Conservation (phyloP, 2,113 vertebrate genomes). For the Salvelinus sp. region DNA sequence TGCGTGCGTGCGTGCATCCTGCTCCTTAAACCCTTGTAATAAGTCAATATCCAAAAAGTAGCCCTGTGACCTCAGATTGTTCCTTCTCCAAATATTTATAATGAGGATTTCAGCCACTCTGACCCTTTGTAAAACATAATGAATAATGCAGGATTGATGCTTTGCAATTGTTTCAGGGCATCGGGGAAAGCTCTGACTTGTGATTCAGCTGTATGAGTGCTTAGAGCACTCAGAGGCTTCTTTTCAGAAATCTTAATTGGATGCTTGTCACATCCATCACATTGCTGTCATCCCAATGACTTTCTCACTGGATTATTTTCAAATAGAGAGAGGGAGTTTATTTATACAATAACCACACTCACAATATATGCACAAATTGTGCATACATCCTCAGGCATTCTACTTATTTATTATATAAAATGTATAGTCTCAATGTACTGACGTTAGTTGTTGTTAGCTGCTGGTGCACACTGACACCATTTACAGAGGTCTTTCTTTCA, state of each 20-base stretch:
- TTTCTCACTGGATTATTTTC: background rate
- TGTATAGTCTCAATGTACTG: conserved; percentile 21
- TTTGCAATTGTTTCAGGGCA: no score
- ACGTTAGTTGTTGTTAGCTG: background rate
- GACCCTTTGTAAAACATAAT: background rate
- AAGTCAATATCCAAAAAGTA: no score
- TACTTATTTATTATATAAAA: background rate
- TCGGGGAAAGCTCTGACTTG: background rate
- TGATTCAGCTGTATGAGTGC: conserved; percentile 6
- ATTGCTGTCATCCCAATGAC: conserved; percentile 2
- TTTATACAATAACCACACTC: background rate
- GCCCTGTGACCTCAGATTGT: no score
- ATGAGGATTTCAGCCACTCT: background rate
- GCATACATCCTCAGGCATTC: background rate
- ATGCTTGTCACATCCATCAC: conserved; percentile 7
- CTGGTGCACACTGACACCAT: background rate
- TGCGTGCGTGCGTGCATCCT: no score
- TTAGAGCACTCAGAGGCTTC: background rate
- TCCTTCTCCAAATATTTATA: no score
- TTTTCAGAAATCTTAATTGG: conserved; percentile 10
- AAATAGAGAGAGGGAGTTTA: background rate
- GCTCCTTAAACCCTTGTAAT: no score
- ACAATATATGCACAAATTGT: background rate
- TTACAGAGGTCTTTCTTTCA: background rate
- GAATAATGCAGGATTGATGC: background rate